These are phyloP conservation scores for Myoxocephalus aenaeus DNA, from an alignment of 2,797 vertebrate genomes.

Conservation along the genomic window DNA sequence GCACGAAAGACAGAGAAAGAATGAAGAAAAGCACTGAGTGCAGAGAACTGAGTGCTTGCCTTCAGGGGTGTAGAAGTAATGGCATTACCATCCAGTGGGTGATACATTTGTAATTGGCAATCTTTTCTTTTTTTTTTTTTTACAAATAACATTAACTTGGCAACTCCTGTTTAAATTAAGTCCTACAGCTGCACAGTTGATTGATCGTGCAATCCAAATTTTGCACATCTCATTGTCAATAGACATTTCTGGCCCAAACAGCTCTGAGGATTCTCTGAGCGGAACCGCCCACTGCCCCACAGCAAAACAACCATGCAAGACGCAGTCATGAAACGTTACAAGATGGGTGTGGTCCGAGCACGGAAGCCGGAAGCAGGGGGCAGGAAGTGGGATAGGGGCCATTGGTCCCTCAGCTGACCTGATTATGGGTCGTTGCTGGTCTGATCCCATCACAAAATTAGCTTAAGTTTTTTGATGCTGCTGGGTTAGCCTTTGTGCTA, in stretches of 20 bases:
- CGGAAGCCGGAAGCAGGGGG: too few species aligned
- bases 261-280: too few species aligned
- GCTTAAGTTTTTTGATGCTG: neutral
- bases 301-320: neutral
- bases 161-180: neutral
- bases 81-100: neutral
- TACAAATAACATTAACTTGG: neutral
- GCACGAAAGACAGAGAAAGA: neutral
- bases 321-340: neutral
- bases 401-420: too few species aligned
- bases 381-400: too few species aligned
- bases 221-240: neutral
- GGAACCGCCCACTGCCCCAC: neutral
- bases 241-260: neutral
- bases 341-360: too few species aligned
- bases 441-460: neutral
- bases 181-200: neutral
- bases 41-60: neutral
- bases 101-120: too few species aligned
- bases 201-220: neutral
- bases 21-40: neutral
- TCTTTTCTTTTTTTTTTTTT: neutral
- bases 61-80: neutral
- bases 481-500: neutral
- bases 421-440: too few species aligned